Evolutionary conservation across 2,797 vertebrate species (phyloP), one percentile per base, ranked within the genome.

Genomic region (Cheirogaleus major): DNA sequence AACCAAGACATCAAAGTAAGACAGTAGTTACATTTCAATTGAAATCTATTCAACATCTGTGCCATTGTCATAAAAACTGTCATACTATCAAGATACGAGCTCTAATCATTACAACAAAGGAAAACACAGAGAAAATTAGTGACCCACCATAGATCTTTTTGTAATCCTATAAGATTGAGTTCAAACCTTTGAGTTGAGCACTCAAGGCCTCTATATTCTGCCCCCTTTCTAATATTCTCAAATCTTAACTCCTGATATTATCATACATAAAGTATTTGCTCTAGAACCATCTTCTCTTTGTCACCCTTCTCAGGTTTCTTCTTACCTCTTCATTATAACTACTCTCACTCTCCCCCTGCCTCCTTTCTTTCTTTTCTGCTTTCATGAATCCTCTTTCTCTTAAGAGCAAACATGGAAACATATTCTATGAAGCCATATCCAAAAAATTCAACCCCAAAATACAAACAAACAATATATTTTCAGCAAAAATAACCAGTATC

Each of bases 1-100:
- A 72, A 86, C 3, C 8, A 76, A 25, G 38, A 72, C 7, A n/a
- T 84, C 65, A 87, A 70, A 91, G 25, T 50, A 93, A n/a, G 4
- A 67, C 32, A 61, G 22, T 76, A 55, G 38, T 80, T 90, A 83
- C 52, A 84, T 87, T n/a, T 91, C 32, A n/a, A 70, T 93, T 93
- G 22, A 76, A 83, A 79, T 61, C 13, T 93, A 13, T 91, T 80
- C 75, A 52, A 35, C 11, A 59, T 73, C 15, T 80, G 6, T 88
- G 22, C 25, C 65, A 81, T 75, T 72, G 59, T 79, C 41, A 79
- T 90, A 72, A 92, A 95, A 95, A n/a, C 6, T 35, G 61, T 32
- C 43, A 72, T 30, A 20, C 25, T 78, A 43, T 43, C 15, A 67
- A 13, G 43, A 65, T 65, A 10, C 61, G 38, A 80, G 3, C 22